These are phyloP conservation scores for Drosophila serrata DNA, from an alignment of 1,140 invertebrate genomes.

Conservation along the genomic window DNA sequence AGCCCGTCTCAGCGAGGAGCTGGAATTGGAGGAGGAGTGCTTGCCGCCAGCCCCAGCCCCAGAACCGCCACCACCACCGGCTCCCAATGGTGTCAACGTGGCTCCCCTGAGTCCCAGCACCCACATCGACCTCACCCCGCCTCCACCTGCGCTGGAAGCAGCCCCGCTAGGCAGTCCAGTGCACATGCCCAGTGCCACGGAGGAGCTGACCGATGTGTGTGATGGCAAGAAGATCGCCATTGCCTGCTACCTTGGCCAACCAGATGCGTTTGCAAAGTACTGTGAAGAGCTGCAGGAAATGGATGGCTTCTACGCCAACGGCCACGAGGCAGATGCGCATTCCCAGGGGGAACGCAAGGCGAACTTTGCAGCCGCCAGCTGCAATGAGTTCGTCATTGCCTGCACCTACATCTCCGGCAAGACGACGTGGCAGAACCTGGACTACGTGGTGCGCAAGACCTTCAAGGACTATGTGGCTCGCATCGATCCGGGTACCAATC, in stretches of 20 bases:
- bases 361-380: slow-evolving; percentile 73
- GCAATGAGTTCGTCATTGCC: slow-evolving; percentile 92
- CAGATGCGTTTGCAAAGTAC: slow-evolving; percentile 91
- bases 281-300: slow-evolving; percentile 88
- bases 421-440: slow-evolving; percentile 97
- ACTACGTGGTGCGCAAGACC: slow-evolving; percentile 94
- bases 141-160: slow-evolving; percentile 75
- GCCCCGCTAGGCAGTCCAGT: slow-evolving; percentile 69
- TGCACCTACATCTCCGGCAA: slow-evolving; percentile 95
- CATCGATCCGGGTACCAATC: slow-evolving; percentile 95
- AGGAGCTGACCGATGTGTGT: slow-evolving; percentile 90
- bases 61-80: slow-evolving; percentile 81
- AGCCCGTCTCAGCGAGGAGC: slow-evolving; percentile 86
- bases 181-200: slow-evolving; percentile 85
- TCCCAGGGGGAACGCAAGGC: slow-evolving; percentile 80
- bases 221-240: slow-evolving; percentile 95
- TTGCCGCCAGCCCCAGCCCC: slow-evolving; percentile 85
- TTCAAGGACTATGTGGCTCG: slow-evolving; percentile 98
- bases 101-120: slow-evolving; percentile 76
- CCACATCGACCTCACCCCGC: slow-evolving; percentile 83
- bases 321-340: slow-evolving; percentile 85
- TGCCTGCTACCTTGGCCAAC: slow-evolving; percentile 93
- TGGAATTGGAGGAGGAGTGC: slow-evolving; percentile 86
- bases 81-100: slow-evolving; percentile 31
- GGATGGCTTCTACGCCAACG: slow-evolving; percentile 85